Evolutionary conservation across 2,888 invertebrate genomes (phyloP).

Genomic region (Tuberolachnus salignus): DNA sequence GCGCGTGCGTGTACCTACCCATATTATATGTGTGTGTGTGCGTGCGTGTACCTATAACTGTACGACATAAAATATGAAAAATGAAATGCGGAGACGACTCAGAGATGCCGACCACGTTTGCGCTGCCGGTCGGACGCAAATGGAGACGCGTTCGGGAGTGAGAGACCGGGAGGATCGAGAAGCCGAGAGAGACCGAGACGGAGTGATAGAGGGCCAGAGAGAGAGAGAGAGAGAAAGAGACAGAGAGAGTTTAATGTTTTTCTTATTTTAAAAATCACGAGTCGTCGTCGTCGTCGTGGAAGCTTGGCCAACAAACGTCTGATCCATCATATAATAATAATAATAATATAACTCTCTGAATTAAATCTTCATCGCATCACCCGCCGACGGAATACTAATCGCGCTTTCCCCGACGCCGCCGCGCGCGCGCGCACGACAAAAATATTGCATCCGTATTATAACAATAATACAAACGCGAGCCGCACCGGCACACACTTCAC

Average conservation of each 20-base stretch:
- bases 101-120: slow-evolving; percentile 51
- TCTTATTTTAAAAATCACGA: slow-evolving; percentile 54
- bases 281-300: slow-evolving; percentile 53
- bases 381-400: too few species aligned
- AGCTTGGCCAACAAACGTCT: slow-evolving; percentile 54
- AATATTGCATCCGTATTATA: background rate
- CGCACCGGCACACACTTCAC: too few species aligned
- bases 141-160: background rate
- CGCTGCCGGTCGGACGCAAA: background rate
- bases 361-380: too few species aligned
- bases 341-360: too few species aligned
- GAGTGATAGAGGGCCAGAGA: background rate
- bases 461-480: background rate
- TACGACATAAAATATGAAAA: background rate
- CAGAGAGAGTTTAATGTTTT: slow-evolving; percentile 31
- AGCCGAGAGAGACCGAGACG: too few species aligned
- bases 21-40: background rate
- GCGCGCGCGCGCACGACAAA: background rate
- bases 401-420: too few species aligned
- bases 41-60: background rate
- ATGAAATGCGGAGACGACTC: slow-evolving; percentile 26
- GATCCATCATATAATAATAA: slow-evolving; percentile 42
- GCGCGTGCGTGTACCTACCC: background rate
- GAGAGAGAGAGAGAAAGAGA: background rate
- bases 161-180: background rate